phyloP scores from a whole-genome alignment of 2,888 invertebrate genomes.

The Onchidella celtica region DNA sequence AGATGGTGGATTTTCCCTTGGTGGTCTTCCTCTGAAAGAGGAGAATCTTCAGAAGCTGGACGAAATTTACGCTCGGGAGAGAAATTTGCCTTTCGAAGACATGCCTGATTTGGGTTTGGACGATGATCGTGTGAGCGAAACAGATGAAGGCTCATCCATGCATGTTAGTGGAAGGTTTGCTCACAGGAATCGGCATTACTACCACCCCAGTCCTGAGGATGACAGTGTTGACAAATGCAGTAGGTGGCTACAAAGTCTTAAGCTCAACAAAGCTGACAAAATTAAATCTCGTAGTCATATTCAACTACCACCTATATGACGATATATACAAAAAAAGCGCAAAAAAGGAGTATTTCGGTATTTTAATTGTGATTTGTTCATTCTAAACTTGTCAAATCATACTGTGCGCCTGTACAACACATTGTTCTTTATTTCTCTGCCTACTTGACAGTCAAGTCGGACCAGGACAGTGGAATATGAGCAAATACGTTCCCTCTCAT shows the following conservation, averaged over 20 bases:
- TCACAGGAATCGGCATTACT: constrained; percentile 2
- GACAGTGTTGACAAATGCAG: constrained; percentile 69
- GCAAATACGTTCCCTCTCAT: too few relatives aligned
- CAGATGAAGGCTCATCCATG: constrained; percentile 50
- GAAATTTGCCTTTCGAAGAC: constrained; percentile 32
- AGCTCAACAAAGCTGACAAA: constrained; percentile 65
- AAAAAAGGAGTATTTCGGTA: too few relatives aligned
- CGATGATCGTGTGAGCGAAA: constrained; percentile 50
- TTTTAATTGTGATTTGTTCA: too few relatives aligned
- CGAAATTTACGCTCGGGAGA: constrained; percentile 19
- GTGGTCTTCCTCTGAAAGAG: constrained; percentile 33
- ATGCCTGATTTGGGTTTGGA: constrained; percentile 46
- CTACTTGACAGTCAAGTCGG: too few relatives aligned
- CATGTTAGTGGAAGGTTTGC: constrained; percentile 22
- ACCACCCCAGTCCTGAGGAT: constrained; percentile 37
- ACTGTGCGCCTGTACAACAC: too few relatives aligned
- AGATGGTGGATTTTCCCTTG: too few relatives aligned
- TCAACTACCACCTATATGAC: constrained; percentile 68
- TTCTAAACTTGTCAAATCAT: too few relatives aligned
- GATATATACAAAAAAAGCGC: too few relatives aligned
- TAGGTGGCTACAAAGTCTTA: constrained; percentile 68
- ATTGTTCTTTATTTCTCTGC: too few relatives aligned
- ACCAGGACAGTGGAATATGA: too few relatives aligned
- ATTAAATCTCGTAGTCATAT: constrained; percentile 72
- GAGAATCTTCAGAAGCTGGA: constrained; percentile 47